Evolutionary conservation across 2,888 invertebrate genomes (phyloP), one percentile per base, ranked within the genome.

Genomic region (Callosobruchus maculatus): DNA sequence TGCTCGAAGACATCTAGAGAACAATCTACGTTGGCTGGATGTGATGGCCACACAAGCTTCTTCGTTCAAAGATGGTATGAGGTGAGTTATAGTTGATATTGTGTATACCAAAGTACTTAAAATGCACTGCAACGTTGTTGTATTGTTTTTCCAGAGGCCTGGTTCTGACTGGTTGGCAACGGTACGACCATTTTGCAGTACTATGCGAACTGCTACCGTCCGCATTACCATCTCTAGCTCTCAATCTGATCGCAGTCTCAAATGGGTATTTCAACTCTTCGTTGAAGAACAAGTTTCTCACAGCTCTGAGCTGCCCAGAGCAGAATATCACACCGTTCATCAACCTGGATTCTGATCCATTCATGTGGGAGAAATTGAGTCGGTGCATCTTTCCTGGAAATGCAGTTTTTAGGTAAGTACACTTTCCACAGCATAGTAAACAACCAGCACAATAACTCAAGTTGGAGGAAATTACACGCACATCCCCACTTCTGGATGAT

Each of bases 181-280:
- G 93, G 79, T 94, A 91, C 80, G 93, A 93, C 83, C 94, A 94
- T 83, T 94, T 92, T 84, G 93, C 93, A 0, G 91, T 93, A 0
- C 85, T 93, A 71, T 93, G 93, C 78, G 93, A 94, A 83, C 83
- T 93, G 71, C 82, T 93, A 75, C 93, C 93, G 0, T 89, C 90
- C 0, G 87, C 92, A 0, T 82, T 93, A 80, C 93, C 92, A 0
- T 90, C 91, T 21, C 82, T 93, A 73, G 91, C 91, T 67, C 85
- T 92, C 5, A 91, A 90, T 85, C 83, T 93, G 49, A 85, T 90
- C n/a, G 90, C 91, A 0, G 88, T 89, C 0, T 88, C 90, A 0
- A 88, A 90, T 77, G 93, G 92, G 2, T 91, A 88, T 82, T 91
- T 91, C 81, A 90, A 91, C 82, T 87, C 88, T 80, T 86, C 89